Evolutionary conservation across 2,888 invertebrate species (phyloP).

Genomic region (Leptinotarsa peninsularis): DNA sequence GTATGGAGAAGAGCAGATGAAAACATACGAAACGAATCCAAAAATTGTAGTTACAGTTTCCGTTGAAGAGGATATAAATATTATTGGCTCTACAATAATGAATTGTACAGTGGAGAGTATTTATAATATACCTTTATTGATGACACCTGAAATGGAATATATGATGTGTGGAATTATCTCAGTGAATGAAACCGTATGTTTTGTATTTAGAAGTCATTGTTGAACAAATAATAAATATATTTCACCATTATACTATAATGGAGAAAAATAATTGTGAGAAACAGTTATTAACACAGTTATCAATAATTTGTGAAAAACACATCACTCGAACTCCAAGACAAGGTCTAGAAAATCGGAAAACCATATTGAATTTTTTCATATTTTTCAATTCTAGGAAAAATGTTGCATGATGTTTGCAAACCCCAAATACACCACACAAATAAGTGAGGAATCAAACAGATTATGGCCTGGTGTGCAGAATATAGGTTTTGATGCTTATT

Average conservation of each 20-base stretch:
- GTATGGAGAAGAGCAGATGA: constrained; percentile 53
- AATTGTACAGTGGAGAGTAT: constrained; percentile 61
- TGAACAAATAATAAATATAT: no score
- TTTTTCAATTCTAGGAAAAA: constrained; percentile 32
- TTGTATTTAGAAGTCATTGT: not conserved
- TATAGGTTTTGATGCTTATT: constrained; percentile 50
- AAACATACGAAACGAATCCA: constrained; percentile 57
- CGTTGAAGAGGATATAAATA: constrained; percentile 45
- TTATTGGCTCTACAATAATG: constrained; percentile 52
- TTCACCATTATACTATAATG: no score
- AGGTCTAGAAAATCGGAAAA: no score
- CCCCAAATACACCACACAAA: constrained; percentile 46
- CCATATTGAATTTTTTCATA: no score
- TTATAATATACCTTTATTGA: constrained; percentile 57
- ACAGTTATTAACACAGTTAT: no score
- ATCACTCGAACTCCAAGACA: not conserved
- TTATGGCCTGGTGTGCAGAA: constrained; percentile 55
- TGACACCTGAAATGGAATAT: constrained; percentile 57
- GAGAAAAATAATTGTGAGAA: no score
- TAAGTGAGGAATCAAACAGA: constrained; percentile 51
- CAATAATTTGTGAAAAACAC: no score
- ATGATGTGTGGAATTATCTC: constrained; percentile 55
- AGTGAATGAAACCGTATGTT: constrained; percentile 37
- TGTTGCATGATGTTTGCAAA: constrained; percentile 52
- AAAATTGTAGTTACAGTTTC: constrained; percentile 53